Base-by-base conservation (phyloP, 2,888 invertebrate genomes). In the Mimas tiliae region DNA sequence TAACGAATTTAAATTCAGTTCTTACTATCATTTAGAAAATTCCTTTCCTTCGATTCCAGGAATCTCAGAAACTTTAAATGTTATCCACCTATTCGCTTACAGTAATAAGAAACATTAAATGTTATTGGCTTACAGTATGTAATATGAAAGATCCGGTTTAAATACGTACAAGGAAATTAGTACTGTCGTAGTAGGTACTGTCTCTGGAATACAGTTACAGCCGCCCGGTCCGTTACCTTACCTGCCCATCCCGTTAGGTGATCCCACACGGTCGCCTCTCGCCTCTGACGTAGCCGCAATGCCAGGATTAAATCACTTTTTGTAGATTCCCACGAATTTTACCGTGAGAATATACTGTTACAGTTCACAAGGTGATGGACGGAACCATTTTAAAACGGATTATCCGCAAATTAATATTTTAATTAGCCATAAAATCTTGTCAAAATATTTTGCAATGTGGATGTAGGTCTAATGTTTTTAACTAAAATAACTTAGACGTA, bases 201-300 rank as follows among this genome's bases (percentile, higher is more conserved):
- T 58, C 19, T 27, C 42, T 58, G 19, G 42, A 16, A 58, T 58
- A 58, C 58, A 58, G 58, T 58, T 58, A 58, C 19, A 58, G 38
- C 12, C n/a, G 14, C 7, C 51, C 63, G 34, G 12, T 7, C 63
- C 63, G 63, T 64, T 63, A 63, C 11, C n/a, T 45, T 63, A 55
- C 33, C 45, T 48, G 55, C 38, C 52, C 38, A 38, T 48, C 48
- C 65, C 65, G 65, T 65, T 65, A 65, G 58, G 47, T 27, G 38
- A 19, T 42, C 65, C 33, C 63, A 21, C 63, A n/a, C 47, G 65
- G 65, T 58, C 42, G 45, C 64, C 21, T 27, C 27, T 27, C 27
- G 27, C 27, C 27, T 27, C 53, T 53, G 65, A 58, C 38, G 58
- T 42, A 58, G 12, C 6, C 11, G 19, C 12, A 6, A 12, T 38